Percentiles rank a stretch among this genome's conserved stretches.
phyloP scores from a whole-genome alignment of 2,113 vertebrate genomes.

The Brachyistius frenatus region DNA sequence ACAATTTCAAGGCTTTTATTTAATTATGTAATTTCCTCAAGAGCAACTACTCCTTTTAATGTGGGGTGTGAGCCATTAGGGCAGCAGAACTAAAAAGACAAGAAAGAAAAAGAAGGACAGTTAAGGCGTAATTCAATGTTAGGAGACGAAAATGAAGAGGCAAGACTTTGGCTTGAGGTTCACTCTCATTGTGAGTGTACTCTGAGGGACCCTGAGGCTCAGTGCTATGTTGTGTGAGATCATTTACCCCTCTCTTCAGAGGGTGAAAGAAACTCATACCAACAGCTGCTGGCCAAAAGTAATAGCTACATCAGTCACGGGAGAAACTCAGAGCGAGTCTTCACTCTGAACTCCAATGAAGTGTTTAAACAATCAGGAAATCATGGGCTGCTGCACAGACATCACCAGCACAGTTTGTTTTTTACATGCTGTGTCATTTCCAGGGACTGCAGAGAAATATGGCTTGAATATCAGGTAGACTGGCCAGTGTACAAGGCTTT shows the following conservation, averaged over 20 bases:
- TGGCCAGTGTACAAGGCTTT: conserved; percentile 23
- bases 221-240: conserved; percentile 53
- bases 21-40: conserved; percentile 45
- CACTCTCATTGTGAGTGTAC: conserved; percentile 25
- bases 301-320: conserved; percentile 65
- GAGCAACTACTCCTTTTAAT: conserved; percentile 33
- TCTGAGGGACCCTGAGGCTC: conserved; percentile 47
- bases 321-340: conserved; percentile 45
- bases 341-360: conserved; percentile 55
- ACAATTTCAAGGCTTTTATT: conserved; percentile 52
- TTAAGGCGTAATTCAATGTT: conserved; percentile 41
- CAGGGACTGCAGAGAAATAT: conserved; percentile 41
- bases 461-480: conserved; percentile 40
- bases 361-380: conserved; percentile 67
- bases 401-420: conserved; percentile 4
- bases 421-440: conserved; percentile 23
- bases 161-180: conserved; percentile 6
- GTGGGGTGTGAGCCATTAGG: not conserved
- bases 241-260: conserved; percentile 51
- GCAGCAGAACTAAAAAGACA: conserved; percentile 23
- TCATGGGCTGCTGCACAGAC: conserved; percentile 43
- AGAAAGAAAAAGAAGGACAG: conserved; percentile 4
- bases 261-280: conserved; percentile 54
- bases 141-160: conserved; percentile 13
- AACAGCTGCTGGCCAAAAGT: conserved; percentile 63